Percentiles rank a stretch among this genome's conserved stretches.
Conservation (phyloP, 92 coral and sea anemone species). For the Zoanthus sansibaricus region DNA sequence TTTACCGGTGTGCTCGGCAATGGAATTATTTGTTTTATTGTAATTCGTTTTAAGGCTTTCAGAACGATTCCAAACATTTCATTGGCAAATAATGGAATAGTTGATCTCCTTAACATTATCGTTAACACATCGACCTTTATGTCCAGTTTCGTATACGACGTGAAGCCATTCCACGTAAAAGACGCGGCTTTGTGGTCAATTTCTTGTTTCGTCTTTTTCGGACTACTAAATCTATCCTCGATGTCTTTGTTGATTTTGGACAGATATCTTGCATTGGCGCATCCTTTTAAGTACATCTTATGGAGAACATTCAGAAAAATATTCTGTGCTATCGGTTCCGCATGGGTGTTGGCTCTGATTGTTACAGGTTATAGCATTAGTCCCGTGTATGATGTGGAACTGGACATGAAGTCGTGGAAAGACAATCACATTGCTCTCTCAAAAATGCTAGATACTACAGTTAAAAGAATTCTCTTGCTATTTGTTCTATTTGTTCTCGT, state of each 20-base stretch:
- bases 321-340: neutral
- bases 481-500: neutral
- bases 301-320: neutral
- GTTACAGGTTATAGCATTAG: neutral
- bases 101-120: neutral
- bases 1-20: neutral
- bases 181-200: slow-evolving; percentile 14
- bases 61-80: no score
- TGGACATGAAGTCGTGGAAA: neutral
- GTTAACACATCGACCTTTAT: neutral
- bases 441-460: no score
- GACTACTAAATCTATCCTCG: neutral
- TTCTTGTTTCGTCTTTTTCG: neutral
- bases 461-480: neutral
- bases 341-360: neutral
- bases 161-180: neutral
- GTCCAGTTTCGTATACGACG: neutral
- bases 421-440: neutral
- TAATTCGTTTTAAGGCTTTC: neutral
- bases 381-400: neutral
- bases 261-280: no score
- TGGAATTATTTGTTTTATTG: slow-evolving; percentile 13
- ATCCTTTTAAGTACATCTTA: neutral
- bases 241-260: no score
- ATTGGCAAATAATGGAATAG: no score